Base-by-base conservation (phyloP, 2,797 vertebrate species). In the Ceryle rudis region DNA sequence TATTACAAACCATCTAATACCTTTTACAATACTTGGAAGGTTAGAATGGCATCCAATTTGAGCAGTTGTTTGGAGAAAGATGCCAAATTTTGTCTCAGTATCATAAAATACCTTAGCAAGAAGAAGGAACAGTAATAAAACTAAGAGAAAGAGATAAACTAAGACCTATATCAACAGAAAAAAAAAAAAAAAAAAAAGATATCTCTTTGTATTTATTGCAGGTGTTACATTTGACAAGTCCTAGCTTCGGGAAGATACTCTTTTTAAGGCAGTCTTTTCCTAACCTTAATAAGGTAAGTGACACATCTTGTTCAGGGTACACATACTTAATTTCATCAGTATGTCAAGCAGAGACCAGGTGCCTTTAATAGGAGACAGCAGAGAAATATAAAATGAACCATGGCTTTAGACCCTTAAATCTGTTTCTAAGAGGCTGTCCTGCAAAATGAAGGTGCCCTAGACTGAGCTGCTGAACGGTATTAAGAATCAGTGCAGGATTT, bases 101-200 rank as follows among this genome's bases (percentile, higher is more conserved):
- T 88, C 85, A 81, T 69, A 71, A 83, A 88, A 86, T 65, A 37
- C 22, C 29, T 71, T 14, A 71, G 12, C 55, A 82, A 4, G 4
- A 69, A 81, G 46, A 13, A 91, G 93, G 71, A 91, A 25, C 11
- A 44, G 47, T 85, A 82, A 57, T 89, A 85, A 89, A 91, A 86
- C 11, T 67, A 77, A 81, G 39, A 55, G 58, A 71, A 91, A 49
- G 60, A 86, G 41, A 67, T 35, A 91, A 94, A 90, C 42, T 22
- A 41, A 74, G 69, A 78, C 6, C 14, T n/a, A 1, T 51, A 90
- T 39, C 6, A 41, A 58, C 15, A 84, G 46, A 2, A 83, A 86
- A 85, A 88, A 65, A 21, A 57, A 6, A 6, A 42, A 2, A 82
- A 86, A 87, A 85, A 65, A 21, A 57, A 7, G 8, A 49, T 12